phyloP scores from a whole-genome alignment of 2,797 vertebrate species.

The Tolypeutes matacus region DNA sequence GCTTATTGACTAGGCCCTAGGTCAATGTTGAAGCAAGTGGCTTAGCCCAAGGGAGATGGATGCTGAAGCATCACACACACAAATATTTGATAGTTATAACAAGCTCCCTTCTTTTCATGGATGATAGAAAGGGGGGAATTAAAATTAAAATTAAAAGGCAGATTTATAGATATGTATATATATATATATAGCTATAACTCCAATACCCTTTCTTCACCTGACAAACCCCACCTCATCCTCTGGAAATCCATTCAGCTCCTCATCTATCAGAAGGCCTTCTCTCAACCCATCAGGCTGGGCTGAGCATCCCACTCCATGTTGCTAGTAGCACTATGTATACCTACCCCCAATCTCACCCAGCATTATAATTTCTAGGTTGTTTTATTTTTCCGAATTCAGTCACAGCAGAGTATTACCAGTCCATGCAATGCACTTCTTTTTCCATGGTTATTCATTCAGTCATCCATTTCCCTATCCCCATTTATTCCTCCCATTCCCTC shows the following conservation, averaged over 20 bases:
- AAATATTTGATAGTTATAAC: no score
- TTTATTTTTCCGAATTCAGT: neutral
- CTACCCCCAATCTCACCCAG: no score
- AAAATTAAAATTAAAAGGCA: neutral
- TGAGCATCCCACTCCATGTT: rapidly evolving
- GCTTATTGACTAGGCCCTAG: no score
- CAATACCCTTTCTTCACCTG: neutral
- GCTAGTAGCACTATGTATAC: neutral
- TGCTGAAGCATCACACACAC: no score
- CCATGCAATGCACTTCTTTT: neutral
- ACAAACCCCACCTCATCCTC: neutral
- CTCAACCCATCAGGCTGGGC: neutral
- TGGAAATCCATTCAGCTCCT: neutral
- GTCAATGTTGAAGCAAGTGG: no score
- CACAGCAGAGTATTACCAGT: neutral
- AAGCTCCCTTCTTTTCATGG: neutral
- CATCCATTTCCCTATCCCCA: neutral
- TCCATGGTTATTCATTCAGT: neutral
- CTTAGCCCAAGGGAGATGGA: no score
- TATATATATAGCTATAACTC: neutral
- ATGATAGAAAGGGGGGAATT: neutral
- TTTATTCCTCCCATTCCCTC: neutral
- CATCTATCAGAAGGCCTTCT: neutral
- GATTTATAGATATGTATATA: neutral
- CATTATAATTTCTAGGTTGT: neutral